These are phyloP conservation scores for Crax fasciolata DNA, from an alignment of 2,797 vertebrate species.

Conservation along the genomic window DNA sequence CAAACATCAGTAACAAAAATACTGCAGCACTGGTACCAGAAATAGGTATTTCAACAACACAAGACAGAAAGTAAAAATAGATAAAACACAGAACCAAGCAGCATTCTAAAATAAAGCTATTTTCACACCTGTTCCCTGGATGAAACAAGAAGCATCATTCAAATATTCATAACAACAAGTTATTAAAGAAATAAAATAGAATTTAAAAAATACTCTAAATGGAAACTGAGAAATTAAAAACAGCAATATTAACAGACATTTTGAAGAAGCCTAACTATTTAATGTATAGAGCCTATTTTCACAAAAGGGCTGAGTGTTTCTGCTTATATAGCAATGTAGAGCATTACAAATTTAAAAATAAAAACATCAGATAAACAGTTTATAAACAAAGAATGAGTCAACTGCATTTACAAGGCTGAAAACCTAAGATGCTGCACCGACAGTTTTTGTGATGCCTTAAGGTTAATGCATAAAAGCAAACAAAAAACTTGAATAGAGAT, in stretches of 20 bases:
- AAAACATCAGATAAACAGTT: neutral
- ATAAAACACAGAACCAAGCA: neutral
- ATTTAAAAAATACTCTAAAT: neutral
- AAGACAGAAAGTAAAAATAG: neutral
- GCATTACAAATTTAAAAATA: neutral
- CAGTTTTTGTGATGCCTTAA: slow-evolving; percentile 16
- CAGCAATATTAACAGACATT: neutral
- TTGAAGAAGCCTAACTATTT: neutral
- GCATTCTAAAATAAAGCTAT: neutral
- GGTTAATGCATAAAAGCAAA: neutral
- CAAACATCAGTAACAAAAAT: neutral
- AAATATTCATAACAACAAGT: neutral
- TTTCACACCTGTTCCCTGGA: neutral
- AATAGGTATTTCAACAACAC: neutral
- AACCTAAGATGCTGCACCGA: neutral
- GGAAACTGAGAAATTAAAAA: neutral
- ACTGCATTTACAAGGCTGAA: slow-evolving; percentile 23
- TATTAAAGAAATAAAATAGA: neutral
- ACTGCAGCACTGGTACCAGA: neutral
- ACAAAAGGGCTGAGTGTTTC: neutral
- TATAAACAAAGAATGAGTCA: slow-evolving; percentile 36
- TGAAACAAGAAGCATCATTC: neutral
- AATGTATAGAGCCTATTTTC: neutral
- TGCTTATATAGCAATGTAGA: neutral
- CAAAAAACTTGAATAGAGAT: neutral